Conservation (phyloP, 2,888 invertebrate genomes). For the Macrosiphum euphorbiae region DNA sequence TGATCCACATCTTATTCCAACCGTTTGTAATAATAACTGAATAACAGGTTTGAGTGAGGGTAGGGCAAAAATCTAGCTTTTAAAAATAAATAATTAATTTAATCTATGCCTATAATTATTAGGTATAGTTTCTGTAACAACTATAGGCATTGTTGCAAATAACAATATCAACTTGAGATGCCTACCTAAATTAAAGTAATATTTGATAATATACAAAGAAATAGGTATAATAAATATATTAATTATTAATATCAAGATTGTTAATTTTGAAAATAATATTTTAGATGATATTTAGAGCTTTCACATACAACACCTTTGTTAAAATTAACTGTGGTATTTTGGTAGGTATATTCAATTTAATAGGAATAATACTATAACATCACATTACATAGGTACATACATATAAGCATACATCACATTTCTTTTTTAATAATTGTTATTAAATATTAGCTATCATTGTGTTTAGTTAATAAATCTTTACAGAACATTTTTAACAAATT, state of each 20-base stretch:
- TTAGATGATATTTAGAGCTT: background rate
- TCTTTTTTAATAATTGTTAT: background rate
- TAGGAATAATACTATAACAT: background rate
- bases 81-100: background rate
- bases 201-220: background rate
- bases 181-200: background rate
- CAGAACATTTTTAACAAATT: background rate
- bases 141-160: background rate
- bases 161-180: background rate
- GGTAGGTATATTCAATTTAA: slow-evolving; percentile 1
- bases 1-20: background rate
- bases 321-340: background rate
- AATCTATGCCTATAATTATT: background rate
- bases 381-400: slow-evolving; percentile 50
- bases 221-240: background rate
- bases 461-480: background rate
- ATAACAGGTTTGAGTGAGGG: background rate
- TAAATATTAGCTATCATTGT: background rate
- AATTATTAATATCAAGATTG: background rate
- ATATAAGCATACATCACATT: slow-evolving; percentile 38
- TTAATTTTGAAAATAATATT: slow-evolving; percentile 8
- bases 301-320: background rate
- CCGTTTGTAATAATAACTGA: background rate
- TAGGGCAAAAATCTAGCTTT: background rate
- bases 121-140: background rate